Percentiles rank a stretch among this genome's conserved stretches.
Evolutionary conservation across 2,113 vertebrate genomes (phyloP).

Genomic region (Caracal caracal): DNA sequence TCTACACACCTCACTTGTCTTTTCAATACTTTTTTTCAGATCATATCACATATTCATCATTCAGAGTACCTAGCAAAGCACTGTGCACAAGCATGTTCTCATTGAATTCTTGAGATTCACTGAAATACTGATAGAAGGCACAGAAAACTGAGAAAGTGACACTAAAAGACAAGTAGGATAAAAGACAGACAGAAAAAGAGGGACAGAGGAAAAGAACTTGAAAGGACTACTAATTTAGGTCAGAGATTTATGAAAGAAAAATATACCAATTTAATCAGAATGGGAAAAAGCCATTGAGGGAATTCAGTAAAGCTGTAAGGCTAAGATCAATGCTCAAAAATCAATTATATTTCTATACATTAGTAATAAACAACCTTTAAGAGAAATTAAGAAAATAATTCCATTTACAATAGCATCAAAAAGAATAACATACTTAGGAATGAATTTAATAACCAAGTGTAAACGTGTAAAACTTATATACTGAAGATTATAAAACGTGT

Average conservation of each 20-base stretch:
- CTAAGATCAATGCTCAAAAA: background rate
- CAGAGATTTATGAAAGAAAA: background rate
- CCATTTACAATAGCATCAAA: background rate
- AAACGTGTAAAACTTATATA: background rate
- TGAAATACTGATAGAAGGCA: background rate
- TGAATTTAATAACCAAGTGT: slow-evolving; percentile 28
- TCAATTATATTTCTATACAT: background rate
- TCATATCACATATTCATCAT: background rate
- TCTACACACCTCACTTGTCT: background rate
- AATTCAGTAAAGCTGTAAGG: background rate
- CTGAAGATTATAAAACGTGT: background rate
- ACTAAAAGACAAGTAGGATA: background rate
- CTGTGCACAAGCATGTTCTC: background rate
- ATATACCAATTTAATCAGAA: background rate
- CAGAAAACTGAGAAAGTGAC: background rate
- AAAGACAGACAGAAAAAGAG: background rate
- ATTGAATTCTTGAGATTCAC: background rate
- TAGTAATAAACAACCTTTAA: background rate
- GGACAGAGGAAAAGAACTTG: background rate
- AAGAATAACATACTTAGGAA: background rate
- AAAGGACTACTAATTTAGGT: background rate
- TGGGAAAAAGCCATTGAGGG: background rate
- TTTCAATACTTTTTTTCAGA: background rate
- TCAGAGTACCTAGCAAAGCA: background rate
- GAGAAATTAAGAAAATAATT: background rate